Conservation (phyloP, 2,888 invertebrate genomes). For the Ceriagrion tenellum region DNA sequence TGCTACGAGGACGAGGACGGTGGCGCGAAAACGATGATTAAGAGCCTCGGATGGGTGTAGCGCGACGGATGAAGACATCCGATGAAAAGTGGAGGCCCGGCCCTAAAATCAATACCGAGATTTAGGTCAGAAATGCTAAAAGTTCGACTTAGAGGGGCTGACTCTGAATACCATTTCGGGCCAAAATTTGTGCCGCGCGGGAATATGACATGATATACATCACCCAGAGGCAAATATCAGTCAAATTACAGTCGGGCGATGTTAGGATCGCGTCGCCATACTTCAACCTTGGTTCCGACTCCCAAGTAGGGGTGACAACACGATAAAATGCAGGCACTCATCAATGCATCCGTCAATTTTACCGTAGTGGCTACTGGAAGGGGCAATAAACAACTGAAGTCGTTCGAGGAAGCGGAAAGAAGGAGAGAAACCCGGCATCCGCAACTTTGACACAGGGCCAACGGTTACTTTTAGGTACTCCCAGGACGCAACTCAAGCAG, state of each 20-base stretch:
- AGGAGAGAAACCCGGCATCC: too few species aligned
- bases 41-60: background rate
- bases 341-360: too few species aligned
- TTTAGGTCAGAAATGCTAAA: background rate
- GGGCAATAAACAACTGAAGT: too few species aligned
- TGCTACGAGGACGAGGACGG: background rate
- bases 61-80: background rate
- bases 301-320: too few species aligned
- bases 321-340: too few species aligned
- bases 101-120: constrained; percentile 7
- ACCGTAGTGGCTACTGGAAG: too few species aligned
- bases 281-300: too few species aligned
- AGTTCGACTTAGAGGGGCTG: background rate
- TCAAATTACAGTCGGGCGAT: background rate
- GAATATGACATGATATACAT: background rate
- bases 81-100: background rate
- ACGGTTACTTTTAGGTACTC: too few species aligned
- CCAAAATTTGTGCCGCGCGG: background rate
- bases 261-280: background rate
- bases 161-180: background rate
- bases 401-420: too few species aligned
- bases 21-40: background rate
- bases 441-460: too few species aligned
- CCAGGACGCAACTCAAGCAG: too few species aligned
- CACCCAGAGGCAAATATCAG: background rate